Percentiles rank a stretch among this genome's conserved stretches.
These are phyloP conservation scores for Nyleta sp. DNA, from an alignment of 2,888 invertebrate genomes.

Conservation along the genomic window DNA sequence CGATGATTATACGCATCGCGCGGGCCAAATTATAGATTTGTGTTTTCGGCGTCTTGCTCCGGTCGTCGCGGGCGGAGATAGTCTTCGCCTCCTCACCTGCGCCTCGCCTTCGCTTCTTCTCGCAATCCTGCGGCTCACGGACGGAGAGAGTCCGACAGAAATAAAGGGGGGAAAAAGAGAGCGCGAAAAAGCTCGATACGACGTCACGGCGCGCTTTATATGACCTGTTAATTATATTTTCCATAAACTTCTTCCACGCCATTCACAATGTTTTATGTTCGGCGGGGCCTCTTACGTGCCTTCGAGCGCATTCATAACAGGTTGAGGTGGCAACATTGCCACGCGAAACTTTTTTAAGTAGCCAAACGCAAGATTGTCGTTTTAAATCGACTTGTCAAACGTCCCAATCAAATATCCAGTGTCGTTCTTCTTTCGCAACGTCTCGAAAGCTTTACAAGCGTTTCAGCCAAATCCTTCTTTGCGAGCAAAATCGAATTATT, in stretches of 20 bases:
- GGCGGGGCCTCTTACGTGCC: conserved; percentile 50
- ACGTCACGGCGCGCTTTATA: conserved; percentile 67
- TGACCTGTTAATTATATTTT: conserved; percentile 76
- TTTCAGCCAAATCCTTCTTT: too few species aligned
- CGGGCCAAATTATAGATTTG: conserved; percentile 81
- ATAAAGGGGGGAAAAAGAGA: conserved; percentile 44
- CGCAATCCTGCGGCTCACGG: too few species aligned
- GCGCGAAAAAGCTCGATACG: conserved; percentile 42
- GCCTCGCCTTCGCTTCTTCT: neutral
- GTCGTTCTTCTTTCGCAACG: too few species aligned
- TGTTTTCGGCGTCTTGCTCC: conserved; percentile 67
- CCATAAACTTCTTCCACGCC: conserved; percentile 72
- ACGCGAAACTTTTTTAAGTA: too few species aligned
- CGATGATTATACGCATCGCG: conserved; percentile 81
- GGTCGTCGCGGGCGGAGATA: conserved; percentile 55
- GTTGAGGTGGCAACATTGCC: too few species aligned
- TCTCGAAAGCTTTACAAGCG: too few species aligned
- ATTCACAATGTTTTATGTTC: conserved; percentile 71
- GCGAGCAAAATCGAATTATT: too few species aligned
- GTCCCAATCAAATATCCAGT: too few species aligned
- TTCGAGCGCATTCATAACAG: too few species aligned
- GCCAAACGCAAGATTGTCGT: too few species aligned
- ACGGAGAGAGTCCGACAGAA: conserved; percentile 36
- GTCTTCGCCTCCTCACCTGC: conserved; percentile 6
- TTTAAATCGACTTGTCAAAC: too few species aligned